Conservation (phyloP, 2,113 vertebrate genomes). For the Amblyornis subalaris region DNA sequence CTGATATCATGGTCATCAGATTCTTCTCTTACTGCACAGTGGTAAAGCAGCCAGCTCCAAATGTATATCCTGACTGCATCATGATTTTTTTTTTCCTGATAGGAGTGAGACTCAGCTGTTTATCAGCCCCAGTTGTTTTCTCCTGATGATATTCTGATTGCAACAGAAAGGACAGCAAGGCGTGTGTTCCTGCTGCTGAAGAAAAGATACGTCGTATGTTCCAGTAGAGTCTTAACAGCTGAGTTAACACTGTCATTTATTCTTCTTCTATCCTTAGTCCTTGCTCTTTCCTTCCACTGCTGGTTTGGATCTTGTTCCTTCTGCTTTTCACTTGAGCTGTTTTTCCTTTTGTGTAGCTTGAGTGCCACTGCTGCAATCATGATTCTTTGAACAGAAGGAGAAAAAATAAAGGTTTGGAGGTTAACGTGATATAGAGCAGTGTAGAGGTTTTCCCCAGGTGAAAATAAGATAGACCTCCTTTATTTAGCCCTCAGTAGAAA, state of each 20-base stretch:
- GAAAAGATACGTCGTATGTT: background rate
- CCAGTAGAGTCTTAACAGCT: background rate
- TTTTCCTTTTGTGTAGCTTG: background rate
- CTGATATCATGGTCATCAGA: fast-evolving
- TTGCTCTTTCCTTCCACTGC: background rate
- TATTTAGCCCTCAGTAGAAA: background rate
- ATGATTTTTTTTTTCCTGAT: fast-evolving
- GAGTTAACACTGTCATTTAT: background rate
- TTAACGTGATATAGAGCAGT: background rate
- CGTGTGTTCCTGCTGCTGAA: background rate
- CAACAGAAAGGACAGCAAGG: background rate
- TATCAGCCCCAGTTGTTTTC: background rate
- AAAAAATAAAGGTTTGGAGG: background rate
- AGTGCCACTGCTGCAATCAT: background rate
- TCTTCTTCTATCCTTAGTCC: background rate
- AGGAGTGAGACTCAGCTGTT: background rate
- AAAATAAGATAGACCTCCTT: background rate
- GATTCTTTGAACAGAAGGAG: background rate
- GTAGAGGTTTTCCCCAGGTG: background rate
- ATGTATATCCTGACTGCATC: fast-evolving
- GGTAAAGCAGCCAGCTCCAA: background rate
- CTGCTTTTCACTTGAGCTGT: background rate
- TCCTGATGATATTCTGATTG: background rate
- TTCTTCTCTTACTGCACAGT: background rate
- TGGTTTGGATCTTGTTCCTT: background rate